phyloP scores from a whole-genome alignment of 2,888 invertebrate genomes.

The Ophion ventricosus region DNA sequence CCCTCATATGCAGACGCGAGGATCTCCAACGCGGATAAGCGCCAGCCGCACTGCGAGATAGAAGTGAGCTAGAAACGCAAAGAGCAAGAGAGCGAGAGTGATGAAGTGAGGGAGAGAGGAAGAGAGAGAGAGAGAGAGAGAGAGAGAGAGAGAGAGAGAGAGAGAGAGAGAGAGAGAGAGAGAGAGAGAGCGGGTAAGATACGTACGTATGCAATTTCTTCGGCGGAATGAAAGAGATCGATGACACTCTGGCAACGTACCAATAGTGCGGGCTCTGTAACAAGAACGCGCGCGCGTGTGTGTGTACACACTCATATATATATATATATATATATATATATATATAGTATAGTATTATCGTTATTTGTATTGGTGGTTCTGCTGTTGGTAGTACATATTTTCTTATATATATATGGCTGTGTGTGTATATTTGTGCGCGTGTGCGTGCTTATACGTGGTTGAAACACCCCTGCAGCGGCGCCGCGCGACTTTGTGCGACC shows the following conservation, averaged over 20 bases:
- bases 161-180: constrained; percentile 28
- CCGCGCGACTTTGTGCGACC: constrained; percentile 66
- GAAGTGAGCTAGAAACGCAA: constrained; percentile 34
- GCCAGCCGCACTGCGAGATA: constrained; percentile 24
- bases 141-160: no score
- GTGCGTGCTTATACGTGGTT: constrained; percentile 14
- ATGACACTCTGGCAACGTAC: constrained; percentile 73
- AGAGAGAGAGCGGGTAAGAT: constrained; percentile 6
- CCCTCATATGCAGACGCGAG: not conserved
- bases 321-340: no score
- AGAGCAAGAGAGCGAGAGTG: constrained; percentile 8
- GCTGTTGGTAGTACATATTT: no score
- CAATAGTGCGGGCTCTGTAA: constrained; percentile 34
- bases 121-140: not conserved
- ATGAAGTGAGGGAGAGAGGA: constrained; percentile 32
- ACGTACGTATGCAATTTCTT: constrained; percentile 69
- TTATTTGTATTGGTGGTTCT: constrained; percentile 8
- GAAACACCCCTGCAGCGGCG: constrained; percentile 41
- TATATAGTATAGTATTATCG: not conserved
- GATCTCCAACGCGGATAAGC: constrained; percentile 31
- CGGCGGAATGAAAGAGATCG: constrained; percentile 72
- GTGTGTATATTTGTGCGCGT: constrained; percentile 1
- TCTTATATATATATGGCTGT: not conserved
- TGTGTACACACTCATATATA: no score
- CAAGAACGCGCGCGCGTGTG: not conserved